Conservation (phyloP, 1,140 invertebrate genomes). For the Philopotamus ludificatus region DNA sequence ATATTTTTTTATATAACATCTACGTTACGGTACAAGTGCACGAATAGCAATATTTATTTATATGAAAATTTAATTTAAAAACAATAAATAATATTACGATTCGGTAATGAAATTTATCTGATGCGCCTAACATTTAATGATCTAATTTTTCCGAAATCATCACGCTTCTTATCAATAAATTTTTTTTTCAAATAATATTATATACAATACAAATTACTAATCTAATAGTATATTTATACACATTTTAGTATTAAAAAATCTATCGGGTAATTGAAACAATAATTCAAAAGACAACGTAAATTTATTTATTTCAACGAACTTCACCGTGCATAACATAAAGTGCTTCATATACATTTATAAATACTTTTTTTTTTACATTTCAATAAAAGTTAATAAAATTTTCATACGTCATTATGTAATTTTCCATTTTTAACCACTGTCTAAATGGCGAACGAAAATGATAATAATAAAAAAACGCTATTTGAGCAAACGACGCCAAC, state of each 20-base stretch:
- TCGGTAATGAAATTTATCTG: no score
- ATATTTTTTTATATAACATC: neutral
- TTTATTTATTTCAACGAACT: constrained; percentile 22
- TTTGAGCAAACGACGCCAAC: constrained; percentile 12
- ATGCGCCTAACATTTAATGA: neutral
- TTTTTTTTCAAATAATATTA: no score
- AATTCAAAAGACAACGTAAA: no score
- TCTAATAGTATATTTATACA: no score
- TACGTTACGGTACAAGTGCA: neutral
- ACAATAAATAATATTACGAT: no score
- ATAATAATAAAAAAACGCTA: constrained; percentile 1
- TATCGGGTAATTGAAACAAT: neutral
- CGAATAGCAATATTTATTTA: neutral
- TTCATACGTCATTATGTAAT: neutral
- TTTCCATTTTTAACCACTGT: constrained; percentile 5
- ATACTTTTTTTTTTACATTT: neutral
- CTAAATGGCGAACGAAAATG: neutral
- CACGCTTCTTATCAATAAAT: no score
- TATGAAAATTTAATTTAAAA: neutral
- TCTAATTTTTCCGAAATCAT: no score
- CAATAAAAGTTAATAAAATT: neutral
- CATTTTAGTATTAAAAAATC: neutral
- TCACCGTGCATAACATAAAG: constrained; percentile 25
- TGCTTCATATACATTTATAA: constrained; percentile 5
- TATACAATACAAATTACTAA: no score